These are phyloP conservation scores for Busseola fusca DNA, from an alignment of 2,888 invertebrate genomes.

Conservation along the genomic window DNA sequence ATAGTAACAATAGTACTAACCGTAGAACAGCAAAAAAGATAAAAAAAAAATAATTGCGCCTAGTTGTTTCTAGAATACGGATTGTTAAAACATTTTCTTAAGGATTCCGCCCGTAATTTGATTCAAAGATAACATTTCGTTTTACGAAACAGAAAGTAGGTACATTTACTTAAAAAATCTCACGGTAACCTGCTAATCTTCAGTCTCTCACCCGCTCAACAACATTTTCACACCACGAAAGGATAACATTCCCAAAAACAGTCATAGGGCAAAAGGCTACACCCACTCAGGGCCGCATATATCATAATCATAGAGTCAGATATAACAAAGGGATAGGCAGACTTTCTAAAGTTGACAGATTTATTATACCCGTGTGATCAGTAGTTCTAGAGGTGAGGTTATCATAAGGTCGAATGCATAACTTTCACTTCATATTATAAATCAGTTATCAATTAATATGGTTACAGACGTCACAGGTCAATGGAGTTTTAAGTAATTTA, in stretches of 20 bases:
- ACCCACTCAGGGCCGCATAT: not conserved
- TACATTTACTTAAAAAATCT: not conserved
- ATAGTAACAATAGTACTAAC: slow-evolving; percentile 1
- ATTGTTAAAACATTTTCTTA: not conserved
- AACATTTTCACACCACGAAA: not conserved
- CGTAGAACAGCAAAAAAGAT: not conserved
- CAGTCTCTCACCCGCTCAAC: not conserved
- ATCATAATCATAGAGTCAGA: slow-evolving; percentile 5
- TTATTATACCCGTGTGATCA: slow-evolving; percentile 39
- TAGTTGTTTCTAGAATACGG: not conserved
- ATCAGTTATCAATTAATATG: slow-evolving; percentile 10
- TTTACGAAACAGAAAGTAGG: not conserved
- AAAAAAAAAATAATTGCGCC: not conserved
- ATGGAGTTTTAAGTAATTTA: not conserved
- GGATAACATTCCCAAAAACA: not conserved
- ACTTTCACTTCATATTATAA: slow-evolving; percentile 40
- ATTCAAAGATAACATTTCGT: too few relatives aligned
- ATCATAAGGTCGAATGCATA: slow-evolving; percentile 33
- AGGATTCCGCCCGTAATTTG: not conserved
- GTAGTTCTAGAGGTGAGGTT: slow-evolving; percentile 26
- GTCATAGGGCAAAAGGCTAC: not conserved
- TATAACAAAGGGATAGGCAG: slow-evolving; percentile 5
- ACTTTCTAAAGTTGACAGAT: slow-evolving; percentile 36
- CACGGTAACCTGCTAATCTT: not conserved
- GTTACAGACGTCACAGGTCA: not conserved